These are phyloP conservation scores for Chymomyza procnemis DNA, from an alignment of 2,888 invertebrate species.

Conservation along the genomic window DNA sequence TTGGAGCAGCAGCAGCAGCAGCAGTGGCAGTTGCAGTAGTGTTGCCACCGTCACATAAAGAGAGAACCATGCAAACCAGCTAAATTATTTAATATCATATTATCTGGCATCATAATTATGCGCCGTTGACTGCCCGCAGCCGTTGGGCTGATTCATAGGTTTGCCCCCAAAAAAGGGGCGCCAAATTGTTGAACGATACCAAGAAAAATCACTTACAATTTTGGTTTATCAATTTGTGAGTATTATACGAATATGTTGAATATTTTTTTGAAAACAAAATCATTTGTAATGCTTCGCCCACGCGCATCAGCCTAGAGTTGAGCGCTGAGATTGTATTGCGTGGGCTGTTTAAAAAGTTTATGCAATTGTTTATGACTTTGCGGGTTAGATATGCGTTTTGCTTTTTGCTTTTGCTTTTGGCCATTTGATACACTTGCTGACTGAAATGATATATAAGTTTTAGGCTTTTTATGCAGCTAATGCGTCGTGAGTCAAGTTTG, in stretches of 20 bases:
- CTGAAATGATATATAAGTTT: not conserved
- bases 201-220: constrained; percentile 75
- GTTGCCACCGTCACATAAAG: constrained; percentile 27
- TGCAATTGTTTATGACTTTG: constrained; percentile 42
- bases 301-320: constrained; percentile 46
- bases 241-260: constrained; percentile 73
- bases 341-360: constrained; percentile 47
- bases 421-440: constrained; percentile 71
- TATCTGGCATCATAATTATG: constrained; percentile 77
- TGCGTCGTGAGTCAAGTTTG: constrained; percentile 75
- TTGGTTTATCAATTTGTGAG: constrained; percentile 75
- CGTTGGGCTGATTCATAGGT: constrained; percentile 35
- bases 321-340: constrained; percentile 45
- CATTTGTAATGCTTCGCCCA: constrained; percentile 67
- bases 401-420: constrained; percentile 24
- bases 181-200: not conserved
- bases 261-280: constrained; percentile 72
- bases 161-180: not conserved
- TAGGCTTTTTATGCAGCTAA: constrained; percentile 30
- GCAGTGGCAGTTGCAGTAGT: constrained; percentile 33
- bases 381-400: no score
- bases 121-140: constrained; percentile 10
- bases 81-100: constrained; percentile 69
- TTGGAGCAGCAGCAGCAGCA: constrained; percentile 59
- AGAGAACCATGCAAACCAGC: constrained; percentile 34